Evolutionary conservation across 2,113 vertebrate species (phyloP).

Genomic region (Canis aureus): DNA sequence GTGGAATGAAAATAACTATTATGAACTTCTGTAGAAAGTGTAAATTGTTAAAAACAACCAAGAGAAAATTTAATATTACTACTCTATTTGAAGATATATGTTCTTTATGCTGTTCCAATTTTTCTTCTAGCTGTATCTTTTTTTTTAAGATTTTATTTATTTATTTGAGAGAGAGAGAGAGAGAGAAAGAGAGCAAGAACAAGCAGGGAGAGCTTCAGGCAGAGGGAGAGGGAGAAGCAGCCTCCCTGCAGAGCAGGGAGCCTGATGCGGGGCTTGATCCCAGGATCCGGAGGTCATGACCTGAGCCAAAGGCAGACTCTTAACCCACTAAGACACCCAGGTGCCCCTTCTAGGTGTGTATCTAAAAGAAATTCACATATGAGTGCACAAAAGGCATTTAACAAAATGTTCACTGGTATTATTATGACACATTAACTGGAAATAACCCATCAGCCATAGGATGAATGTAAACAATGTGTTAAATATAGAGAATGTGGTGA

Average conservation of each 20-base stretch:
- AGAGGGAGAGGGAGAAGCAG: neutral
- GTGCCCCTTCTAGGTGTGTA: neutral
- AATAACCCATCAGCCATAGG: neutral
- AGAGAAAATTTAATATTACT: neutral
- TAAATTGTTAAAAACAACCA: neutral
- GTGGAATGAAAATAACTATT: neutral
- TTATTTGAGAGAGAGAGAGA: neutral
- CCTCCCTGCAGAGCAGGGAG: neutral
- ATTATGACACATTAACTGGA: neutral
- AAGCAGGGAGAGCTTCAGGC: neutral
- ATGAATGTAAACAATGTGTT: neutral
- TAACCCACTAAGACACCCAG: neutral
- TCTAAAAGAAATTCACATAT: neutral
- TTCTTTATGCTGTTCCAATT: neutral
- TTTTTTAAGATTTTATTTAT: neutral
- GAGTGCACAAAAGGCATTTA: neutral
- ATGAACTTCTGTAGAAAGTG: neutral
- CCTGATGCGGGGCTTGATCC: neutral
- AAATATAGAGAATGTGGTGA: neutral
- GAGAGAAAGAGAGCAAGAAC: neutral
- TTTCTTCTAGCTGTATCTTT: too few relatives aligned
- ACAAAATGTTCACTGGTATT: neutral
- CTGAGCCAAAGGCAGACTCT: neutral
- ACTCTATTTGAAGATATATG: neutral
- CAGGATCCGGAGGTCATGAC: neutral